Evolutionary conservation across 1,140 invertebrate genomes (phyloP), one percentile per base, ranked within the genome.

Genomic region (Calosoma granatense): DNA sequence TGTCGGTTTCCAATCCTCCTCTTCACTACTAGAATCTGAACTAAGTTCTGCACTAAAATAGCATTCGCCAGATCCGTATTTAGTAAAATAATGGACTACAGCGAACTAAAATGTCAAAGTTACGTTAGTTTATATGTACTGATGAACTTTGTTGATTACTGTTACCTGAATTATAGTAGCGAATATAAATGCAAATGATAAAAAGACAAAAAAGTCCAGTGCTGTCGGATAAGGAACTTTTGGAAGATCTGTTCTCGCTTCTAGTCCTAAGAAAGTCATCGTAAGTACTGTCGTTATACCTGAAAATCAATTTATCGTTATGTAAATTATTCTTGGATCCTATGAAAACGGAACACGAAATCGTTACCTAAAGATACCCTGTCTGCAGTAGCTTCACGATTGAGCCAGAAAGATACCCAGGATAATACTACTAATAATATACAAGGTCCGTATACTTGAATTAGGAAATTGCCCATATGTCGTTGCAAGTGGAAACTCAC

Each of bases 331-430:
- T 20, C 11, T 39, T 20, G 20, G 19, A 39, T 17, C 41, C 15
- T 59, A 20, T 53, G 15, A 22, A 22, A 11, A 26, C 22, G 17
- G 17, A 36, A 36, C n/a, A n/a, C 26, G 26, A 47, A 47, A 17
- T 12, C 9, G 62, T 59, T 78, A 88, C 87, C 90, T 2, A 94
- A 72, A 0, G 87, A 88, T 0, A 93, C 86, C 61, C 91, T 74
- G 72, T 93, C 90, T 0, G 89, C 86, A 0, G 90, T 93, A 1
- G 91, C 91, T 73, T 94, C 90, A 53, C 90, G 72, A 70, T 93
- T 92, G 26, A 94, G 78, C 89, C 89, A 94, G 66, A 94, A 94
- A 6, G 89, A 90, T 0, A 94, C 89, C 90, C 90, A 94, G 0
- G 88, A 92, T 0, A 94, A 74, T 2, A 92, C 86, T 1, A 92